phyloP scores from a whole-genome alignment of 2,888 invertebrate genomes.

The Sisyra nigra region DNA sequence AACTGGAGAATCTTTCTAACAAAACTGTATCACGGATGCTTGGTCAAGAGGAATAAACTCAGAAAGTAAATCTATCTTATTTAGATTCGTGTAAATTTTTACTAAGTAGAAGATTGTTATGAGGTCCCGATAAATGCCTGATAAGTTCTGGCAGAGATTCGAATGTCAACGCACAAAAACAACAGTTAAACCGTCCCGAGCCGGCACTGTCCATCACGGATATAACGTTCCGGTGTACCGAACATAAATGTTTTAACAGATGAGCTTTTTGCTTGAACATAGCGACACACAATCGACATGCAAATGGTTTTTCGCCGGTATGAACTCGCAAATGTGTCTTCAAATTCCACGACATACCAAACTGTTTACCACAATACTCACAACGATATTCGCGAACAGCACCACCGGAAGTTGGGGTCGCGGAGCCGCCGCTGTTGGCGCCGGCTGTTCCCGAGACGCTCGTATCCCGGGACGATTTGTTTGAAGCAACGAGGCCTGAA shows the following conservation, averaged over 20 bases:
- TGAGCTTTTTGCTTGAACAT: slow-evolving; percentile 89
- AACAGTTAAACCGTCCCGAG: slow-evolving; percentile 61
- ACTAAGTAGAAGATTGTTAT: slow-evolving; percentile 72
- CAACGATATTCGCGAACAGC: slow-evolving; percentile 68
- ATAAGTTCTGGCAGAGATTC: slow-evolving; percentile 76
- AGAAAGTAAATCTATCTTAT: slow-evolving; percentile 11
- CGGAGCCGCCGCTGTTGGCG: slow-evolving; percentile 22
- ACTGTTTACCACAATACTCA: slow-evolving; percentile 80
- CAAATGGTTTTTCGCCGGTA: slow-evolving; percentile 80
- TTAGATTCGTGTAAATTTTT: slow-evolving; percentile 67
- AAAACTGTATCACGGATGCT: too few relatives aligned
- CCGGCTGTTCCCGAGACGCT: slow-evolving; percentile 11
- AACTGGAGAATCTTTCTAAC: too few relatives aligned
- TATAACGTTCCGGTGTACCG: slow-evolving; percentile 77
- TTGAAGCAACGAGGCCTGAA: background rate
- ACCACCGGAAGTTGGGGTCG: slow-evolving; percentile 26
- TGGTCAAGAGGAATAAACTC: too few relatives aligned
- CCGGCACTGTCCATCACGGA: slow-evolving; percentile 64
- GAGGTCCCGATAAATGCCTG: slow-evolving; percentile 73
- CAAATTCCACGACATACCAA: slow-evolving; percentile 85
- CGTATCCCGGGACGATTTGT: background rate
- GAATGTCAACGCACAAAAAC: slow-evolving; percentile 74
- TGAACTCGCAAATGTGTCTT: slow-evolving; percentile 79
- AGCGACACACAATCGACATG: slow-evolving; percentile 74
- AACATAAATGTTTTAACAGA: slow-evolving; percentile 72